Evolutionary conservation across 2,888 invertebrate species (phyloP), one percentile per base, ranked within the genome.

Genomic region (Sussaba pulchella): DNA sequence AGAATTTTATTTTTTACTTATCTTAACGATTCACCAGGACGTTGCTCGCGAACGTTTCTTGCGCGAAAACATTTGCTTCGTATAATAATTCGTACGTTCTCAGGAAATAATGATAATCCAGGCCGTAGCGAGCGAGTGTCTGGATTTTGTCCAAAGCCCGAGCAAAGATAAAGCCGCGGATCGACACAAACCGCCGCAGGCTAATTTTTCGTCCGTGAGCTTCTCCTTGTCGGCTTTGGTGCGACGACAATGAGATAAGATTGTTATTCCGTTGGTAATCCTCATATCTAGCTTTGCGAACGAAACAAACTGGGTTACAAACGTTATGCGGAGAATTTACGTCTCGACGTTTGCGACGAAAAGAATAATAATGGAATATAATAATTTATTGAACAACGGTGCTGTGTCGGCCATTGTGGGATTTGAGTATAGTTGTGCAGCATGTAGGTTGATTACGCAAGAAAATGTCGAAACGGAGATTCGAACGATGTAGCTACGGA

Each of bases 211-310:
- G 19, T n/a, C 17, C n/a, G 14, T 66, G n/a, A 19, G 12, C 31
- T 21, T 36, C n/a, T n/a, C 14, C 6, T 12, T 8, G 43, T 14
- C 14, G n/a, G n/a, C n/a, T n/a, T n/a, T 54, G 14, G 24, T 24
- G 54, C 31, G 36, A 57, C 57, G 26, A 24, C 6, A 26, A 31
- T 14, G 36, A 36, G 75, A 63, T 70, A n/a, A 76, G 52, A 54
- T 21, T 76, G 63, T 76, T 61, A 31, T 24, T n/a, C n/a, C n/a
- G n/a, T n/a, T n/a, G n/a, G n/a, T 52, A 39, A 19, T 45, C 45
- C 63, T 45, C 45, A 6, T 45, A 9, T 45, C 24, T 57, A 17
- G 14, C 2, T 31, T 9, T 31, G 31, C 57, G 14, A 57, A 57
- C 57, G 36, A 57, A 31, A 31, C 31, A 31, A 57, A 57, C 57